Percentiles rank a stretch among this genome's conserved stretches.
phyloP scores from a whole-genome alignment of 92 coral and sea anemone genomes.

The Paramuricea clavata region DNA sequence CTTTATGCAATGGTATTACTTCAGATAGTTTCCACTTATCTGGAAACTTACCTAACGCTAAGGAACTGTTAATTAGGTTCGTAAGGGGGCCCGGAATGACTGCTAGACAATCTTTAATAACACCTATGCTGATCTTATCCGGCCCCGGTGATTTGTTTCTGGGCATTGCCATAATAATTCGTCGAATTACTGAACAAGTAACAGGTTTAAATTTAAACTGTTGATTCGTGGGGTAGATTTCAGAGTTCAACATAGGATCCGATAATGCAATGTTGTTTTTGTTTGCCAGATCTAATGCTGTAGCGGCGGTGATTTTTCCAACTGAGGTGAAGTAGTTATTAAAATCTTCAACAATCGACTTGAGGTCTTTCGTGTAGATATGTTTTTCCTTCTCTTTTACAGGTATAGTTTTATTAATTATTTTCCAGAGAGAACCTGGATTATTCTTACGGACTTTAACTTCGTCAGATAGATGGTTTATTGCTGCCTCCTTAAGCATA shows the following conservation, averaged over 20 bases:
- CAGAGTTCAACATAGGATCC: neutral
- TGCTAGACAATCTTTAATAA: neutral
- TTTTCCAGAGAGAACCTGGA: conserved; percentile 47
- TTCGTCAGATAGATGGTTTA: conserved; percentile 31
- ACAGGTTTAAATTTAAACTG: conserved; percentile 13
- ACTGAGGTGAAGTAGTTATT: conserved; percentile 43
- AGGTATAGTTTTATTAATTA: conserved; percentile 32
- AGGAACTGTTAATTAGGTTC: conserved; percentile 1
- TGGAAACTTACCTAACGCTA: neutral
- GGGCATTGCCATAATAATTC: conserved; percentile 10
- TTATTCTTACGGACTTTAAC: conserved; percentile 40
- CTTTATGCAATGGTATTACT: neutral
- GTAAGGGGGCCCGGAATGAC: conserved; percentile 14
- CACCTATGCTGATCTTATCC: neutral
- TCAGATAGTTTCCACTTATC: neutral
- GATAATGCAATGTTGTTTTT: neutral
- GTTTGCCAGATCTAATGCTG: neutral
- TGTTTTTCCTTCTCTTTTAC: conserved; percentile 48
- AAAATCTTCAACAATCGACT: conserved; percentile 43
- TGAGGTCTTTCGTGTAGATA: conserved; percentile 43
- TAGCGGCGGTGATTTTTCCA: conserved; percentile 42
- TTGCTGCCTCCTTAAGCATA: neutral
- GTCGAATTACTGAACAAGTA: conserved; percentile 2
- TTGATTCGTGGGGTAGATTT: neutral
- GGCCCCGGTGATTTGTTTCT: neutral